A percentile compares a stretch with the other conserved stretches of the same genome.
Evolutionary conservation across 2,888 invertebrate species (phyloP).

Genomic region (Catocala sponsa): DNA sequence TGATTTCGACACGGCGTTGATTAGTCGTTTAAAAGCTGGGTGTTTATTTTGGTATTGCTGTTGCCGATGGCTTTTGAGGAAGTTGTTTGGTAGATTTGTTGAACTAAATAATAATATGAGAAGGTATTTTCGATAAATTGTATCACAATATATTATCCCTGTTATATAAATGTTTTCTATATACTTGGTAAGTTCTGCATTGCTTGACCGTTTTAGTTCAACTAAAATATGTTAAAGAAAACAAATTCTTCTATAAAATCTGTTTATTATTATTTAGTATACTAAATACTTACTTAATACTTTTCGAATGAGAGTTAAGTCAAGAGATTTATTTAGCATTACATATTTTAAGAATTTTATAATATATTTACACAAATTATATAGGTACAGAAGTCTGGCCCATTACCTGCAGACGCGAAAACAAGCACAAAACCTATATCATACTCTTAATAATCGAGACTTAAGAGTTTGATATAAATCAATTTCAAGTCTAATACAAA

Average conservation of each 20-base stretch:
- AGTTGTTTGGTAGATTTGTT: slow-evolving; percentile 24
- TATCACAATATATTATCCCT: slow-evolving; percentile 7
- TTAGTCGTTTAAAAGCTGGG: no score
- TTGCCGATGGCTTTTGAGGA: slow-evolving; percentile 30
- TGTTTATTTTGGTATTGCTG: slow-evolving; percentile 5
- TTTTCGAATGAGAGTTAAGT: slow-evolving; percentile 35
- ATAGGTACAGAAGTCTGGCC: no score
- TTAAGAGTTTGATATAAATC: no score
- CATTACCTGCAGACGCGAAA: no score
- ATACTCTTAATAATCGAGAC: no score
- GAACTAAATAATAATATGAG: slow-evolving; percentile 47
- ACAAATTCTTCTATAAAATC: slow-evolving; percentile 5
- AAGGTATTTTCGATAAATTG: slow-evolving; percentile 11
- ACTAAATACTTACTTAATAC: slow-evolving; percentile 30
- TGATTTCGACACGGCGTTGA: no score
- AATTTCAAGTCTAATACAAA: no score
- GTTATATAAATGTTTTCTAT: slow-evolving; percentile 26
- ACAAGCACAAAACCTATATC: no score
- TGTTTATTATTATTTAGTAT: slow-evolving; percentile 42
- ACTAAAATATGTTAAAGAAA: slow-evolving; percentile 20
- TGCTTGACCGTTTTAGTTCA: slow-evolving; percentile 18
- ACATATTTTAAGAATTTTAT: slow-evolving; percentile 30
- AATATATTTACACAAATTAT: slow-evolving; percentile 28
- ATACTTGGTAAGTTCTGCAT: slow-evolving; percentile 4
- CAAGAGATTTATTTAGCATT: slow-evolving; percentile 35